Evolutionary conservation across 2,113 vertebrate species (phyloP).

Genomic region (Columbina picui): DNA sequence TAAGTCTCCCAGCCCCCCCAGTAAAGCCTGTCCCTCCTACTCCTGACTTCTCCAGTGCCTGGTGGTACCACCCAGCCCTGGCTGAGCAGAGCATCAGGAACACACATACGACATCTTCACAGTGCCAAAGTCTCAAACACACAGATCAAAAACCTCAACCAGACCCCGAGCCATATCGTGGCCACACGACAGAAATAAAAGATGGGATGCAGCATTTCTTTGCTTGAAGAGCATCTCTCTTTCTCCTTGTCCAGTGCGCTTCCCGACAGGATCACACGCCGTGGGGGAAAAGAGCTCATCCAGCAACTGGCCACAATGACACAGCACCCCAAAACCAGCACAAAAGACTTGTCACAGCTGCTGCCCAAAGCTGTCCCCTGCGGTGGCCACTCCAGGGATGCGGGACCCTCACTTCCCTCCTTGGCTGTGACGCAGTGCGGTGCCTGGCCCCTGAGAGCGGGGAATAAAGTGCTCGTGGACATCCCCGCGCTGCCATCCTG

Average conservation of each 20-base stretch:
- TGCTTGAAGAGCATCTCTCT: neutral
- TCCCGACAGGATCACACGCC: neutral
- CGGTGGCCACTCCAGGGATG: neutral
- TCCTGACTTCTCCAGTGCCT: neutral
- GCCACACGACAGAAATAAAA: neutral
- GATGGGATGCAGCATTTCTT: neutral
- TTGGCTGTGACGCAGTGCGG: neutral
- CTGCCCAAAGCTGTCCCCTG: neutral
- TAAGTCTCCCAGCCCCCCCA: neutral
- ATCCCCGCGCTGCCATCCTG: neutral
- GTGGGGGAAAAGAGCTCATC: neutral
- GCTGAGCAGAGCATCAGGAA: neutral
- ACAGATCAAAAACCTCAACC: neutral
- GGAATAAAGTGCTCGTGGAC: constrained; percentile 18
- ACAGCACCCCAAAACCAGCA: neutral
- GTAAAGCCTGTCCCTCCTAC: neutral
- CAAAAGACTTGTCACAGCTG: neutral
- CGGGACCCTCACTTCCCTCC: neutral
- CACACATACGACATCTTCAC: neutral
- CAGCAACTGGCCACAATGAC: neutral
- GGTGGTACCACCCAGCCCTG: neutral
- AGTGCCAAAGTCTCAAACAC: neutral
- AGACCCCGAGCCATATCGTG: neutral
- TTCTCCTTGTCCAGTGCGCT: neutral
- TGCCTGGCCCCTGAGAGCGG: constrained; percentile 21